A percentile compares a stretch with the other conserved stretches of the same genome.
phyloP scores from a whole-genome alignment of 2,888 invertebrate genomes.

The Yponomeuta plumbellus region DNA sequence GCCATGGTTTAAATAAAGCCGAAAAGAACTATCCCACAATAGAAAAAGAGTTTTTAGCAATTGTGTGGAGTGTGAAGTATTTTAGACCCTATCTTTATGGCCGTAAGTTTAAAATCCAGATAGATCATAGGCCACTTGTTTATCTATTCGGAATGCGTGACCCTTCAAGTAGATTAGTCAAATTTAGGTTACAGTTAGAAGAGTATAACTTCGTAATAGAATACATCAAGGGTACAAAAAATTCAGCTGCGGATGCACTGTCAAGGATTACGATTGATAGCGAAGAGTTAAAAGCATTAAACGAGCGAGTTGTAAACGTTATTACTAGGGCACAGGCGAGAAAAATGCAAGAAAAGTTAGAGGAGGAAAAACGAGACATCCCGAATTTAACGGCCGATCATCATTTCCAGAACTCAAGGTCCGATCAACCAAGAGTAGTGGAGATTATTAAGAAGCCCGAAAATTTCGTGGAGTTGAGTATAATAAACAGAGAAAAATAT shows the following conservation, averaged over 20 bases:
- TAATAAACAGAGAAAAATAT: too few species aligned
- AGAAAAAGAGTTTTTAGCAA: conserved; percentile 15
- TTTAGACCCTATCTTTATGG: conserved; percentile 13
- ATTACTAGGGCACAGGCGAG: conserved; percentile 7
- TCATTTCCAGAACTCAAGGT: too few species aligned
- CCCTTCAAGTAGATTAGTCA: conserved; percentile 8
- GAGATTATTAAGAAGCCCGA: not conserved
- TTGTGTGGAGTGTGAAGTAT: conserved; percentile 3
- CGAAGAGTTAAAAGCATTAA: not conserved
- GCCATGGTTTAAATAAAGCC: conserved; percentile 13
- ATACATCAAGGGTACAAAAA: not conserved
- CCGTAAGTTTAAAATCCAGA: conserved; percentile 8
- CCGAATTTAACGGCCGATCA: too few species aligned
- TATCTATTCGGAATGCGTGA: conserved; percentile 9
- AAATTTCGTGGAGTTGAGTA: not conserved
- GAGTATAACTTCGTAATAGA: conserved; percentile 3
- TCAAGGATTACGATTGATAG: not conserved
- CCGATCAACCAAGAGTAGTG: too few species aligned
- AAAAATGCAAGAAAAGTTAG: not conserved
- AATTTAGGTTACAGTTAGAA: not conserved
- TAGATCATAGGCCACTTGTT: conserved; percentile 9
- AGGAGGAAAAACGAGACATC: not conserved
- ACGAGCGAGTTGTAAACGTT: conserved; percentile 11
- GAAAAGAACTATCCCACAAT: conserved; percentile 14
- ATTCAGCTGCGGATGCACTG: not conserved